Conservation (phyloP, 2,113 vertebrate species). For the Phalacrocorax aristotelis region DNA sequence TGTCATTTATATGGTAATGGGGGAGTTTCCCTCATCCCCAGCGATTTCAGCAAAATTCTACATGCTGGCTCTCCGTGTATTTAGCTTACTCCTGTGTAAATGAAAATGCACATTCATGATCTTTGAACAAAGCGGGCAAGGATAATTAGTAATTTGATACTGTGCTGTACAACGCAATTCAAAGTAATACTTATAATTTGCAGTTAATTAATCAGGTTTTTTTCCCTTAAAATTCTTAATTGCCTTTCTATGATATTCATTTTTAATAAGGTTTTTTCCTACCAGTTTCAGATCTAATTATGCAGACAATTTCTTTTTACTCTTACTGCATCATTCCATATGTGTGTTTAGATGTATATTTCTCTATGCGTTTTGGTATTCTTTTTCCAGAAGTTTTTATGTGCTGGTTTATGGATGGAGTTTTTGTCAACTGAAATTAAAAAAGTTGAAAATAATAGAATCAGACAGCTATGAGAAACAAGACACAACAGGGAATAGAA, state of each 20-base stretch:
- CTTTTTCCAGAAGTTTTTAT: background rate
- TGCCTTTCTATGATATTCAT: conserved; percentile 32
- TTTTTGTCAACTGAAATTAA: background rate
- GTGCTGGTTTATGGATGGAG: background rate
- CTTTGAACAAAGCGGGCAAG: conserved; percentile 6
- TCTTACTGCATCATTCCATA: background rate
- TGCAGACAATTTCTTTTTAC: background rate
- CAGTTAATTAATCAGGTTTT: conserved; percentile 41
- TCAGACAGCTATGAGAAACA: background rate
- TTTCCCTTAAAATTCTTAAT: conserved; percentile 46
- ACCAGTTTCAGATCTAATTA: conserved; percentile 31
- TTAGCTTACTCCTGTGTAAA: background rate
- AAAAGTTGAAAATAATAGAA: background rate
- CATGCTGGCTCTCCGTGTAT: background rate
- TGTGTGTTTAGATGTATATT: background rate
- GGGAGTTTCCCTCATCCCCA: conserved; percentile 7
- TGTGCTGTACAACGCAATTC: background rate
- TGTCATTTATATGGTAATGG: conserved; percentile 39
- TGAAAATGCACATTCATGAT: conserved; percentile 39
- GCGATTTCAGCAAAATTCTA: background rate
- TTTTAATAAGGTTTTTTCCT: conserved; percentile 32
- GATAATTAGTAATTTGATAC: conserved; percentile 17
- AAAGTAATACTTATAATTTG: conserved; percentile 53
- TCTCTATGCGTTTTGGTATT: background rate
- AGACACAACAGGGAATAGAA: background rate